Base-by-base conservation (phyloP, 2,888 invertebrate species). In the Argyresthia goedartella region DNA sequence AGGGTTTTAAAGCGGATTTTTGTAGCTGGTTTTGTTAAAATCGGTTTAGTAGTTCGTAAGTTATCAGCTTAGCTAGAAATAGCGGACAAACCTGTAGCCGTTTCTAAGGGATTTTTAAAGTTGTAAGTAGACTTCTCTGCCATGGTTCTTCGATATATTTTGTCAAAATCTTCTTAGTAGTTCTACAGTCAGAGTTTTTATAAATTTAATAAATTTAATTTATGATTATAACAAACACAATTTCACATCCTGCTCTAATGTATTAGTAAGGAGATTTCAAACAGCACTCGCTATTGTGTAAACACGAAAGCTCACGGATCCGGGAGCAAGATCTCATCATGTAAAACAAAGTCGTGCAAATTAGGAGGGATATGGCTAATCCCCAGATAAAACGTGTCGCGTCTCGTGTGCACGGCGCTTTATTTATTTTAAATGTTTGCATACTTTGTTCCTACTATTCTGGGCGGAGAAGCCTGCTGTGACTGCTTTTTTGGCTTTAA, bases 301-400 rank as follows among this genome's bases (percentile, higher is more conserved):
- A 42, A 50, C 41, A 25, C 50, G 50, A 34, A 16, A 48, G 36
- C 48, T 35, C 15, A 48, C 13, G 42, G 34, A 42, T 50, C 16
- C 25, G 9, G 50, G 67, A 74, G 76, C 72, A 77, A 66, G 67
- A 67, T 67, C 64, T 69, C 73, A 71, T 77, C 75, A 74, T 74
- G 76, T 75, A 66, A 73, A 71, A 62, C 67, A 62, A 69, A 79
- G 72, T 76, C 77, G 72, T 77, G 78, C 77, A 81, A 81, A 80
- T 81, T 81, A 81, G 81, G 71, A 70, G 66, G 69, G 73, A 76
- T 78, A 70, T 75, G 70, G 77, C 71, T 81, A 80, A 82, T 78
- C 80, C 81, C 81, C 59, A 78, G 80, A 76, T 81, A 77, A 80
- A 81, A 79, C 70, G 75, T 69, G 69, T 74, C 72, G 69, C 74